A percentile compares a stretch with the other conserved stretches of the same genome.
These are phyloP conservation scores for chimpanzee (Pan troglodytes) DNA, from an alignment of 2,113 vertebrate genomes.

Conservation along the genomic window NHGRI_mPanTro3-v2.1_pri NC_072411.2:137195501-137196000, in stretches of 20 bases:
- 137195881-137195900: background rate
- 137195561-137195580: background rate
- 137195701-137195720: fast-evolving
- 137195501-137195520: background rate
- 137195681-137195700: fast-evolving
- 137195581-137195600: background rate
- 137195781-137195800: background rate
- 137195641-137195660: background rate
- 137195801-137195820: background rate
- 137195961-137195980: background rate
- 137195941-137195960: fast-evolving
- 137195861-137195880: too few species aligned
- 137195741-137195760: background rate
- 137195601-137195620: background rate
- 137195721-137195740: too few species aligned
- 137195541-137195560: background rate
- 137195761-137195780: too few species aligned
- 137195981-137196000: too few species aligned
- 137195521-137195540: background rate
- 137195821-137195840: fast-evolving
- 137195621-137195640: too few species aligned
- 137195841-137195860: background rate
- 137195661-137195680: too few species aligned
- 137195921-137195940: background rate
- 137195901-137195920: background rate